A percentile compares a stretch with the other conserved stretches of the same genome.
phyloP scores from a whole-genome alignment of 1,140 invertebrate genomes.

The Caenorhabditis elegans region DNA sequence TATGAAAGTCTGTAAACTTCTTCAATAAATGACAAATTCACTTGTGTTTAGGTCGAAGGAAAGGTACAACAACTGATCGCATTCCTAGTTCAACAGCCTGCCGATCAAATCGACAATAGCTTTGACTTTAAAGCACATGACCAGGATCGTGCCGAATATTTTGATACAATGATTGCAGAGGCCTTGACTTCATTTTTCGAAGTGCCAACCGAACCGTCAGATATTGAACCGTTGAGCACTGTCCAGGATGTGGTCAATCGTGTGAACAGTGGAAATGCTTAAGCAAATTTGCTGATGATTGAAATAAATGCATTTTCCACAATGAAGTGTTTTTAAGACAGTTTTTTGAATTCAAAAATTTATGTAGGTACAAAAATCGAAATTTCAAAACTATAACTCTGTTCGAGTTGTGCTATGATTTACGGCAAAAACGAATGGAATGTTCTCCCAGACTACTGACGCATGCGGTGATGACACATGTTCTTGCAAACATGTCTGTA shows the following conservation, averaged over 20 bases:
- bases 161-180: not conserved
- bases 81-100: not conserved
- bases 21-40: too few species aligned
- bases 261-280: not conserved
- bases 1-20: too few species aligned
- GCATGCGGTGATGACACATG: too few species aligned
- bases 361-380: too few species aligned
- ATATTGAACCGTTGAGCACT: not conserved
- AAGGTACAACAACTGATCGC: not conserved
- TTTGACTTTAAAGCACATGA: not conserved
- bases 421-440: too few species aligned
- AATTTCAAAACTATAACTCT: too few species aligned
- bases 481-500: too few species aligned
- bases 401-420: too few species aligned
- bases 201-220: not conserved
- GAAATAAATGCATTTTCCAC: too few species aligned
- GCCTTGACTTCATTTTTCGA: not conserved
- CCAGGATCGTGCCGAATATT: not conserved
- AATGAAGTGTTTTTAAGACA: too few species aligned
- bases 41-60: conserved; percentile 20
- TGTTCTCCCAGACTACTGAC: too few species aligned
- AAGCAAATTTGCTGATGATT: too few species aligned
- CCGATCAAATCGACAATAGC: not conserved
- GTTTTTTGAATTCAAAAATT: not conserved
- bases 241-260: not conserved